Base-by-base conservation (phyloP, 2,797 vertebrate genomes). In the Crypturellus tataupa region DNA sequence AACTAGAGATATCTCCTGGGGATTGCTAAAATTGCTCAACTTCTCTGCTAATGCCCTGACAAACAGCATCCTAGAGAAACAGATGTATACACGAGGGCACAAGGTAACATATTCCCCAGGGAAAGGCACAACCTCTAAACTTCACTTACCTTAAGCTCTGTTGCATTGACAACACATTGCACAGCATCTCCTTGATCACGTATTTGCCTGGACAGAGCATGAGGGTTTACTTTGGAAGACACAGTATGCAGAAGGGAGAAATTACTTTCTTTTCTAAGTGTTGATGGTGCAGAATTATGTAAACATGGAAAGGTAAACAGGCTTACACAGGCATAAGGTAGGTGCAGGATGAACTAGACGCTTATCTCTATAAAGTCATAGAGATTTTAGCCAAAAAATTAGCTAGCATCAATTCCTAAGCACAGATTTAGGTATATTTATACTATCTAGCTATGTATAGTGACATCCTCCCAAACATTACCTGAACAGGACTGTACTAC, bases 101-200 rank as follows among this genome's bases (percentile, higher is more conserved):
- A 5, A 60, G 27, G 69, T 35, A 55, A 39, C 12, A n/a, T 29
- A 10, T 11, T 44, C 69, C 65, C 7, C 4, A 9, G 62, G 23
- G 63, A 72, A 44, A 27, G 42, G 44, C 72, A 10, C 6, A 0
- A 62, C 83, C n/a, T 72, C 70, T n/a, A 33, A 9, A 85, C 85
- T n/a, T 65, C 42, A 6, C 67, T 29, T 18, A 25, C 42, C 15
- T 37, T 62, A 20, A 17, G 51, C 78, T 29, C 3, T 8, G 5
- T 44, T 16, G 9, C 2, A 3, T 21, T 4, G 8, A 42, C 4
- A 3, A 42, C 39, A 35, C 9, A 9, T 1, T 0, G 25, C 16
- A 25, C 37, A 39, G 58, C 46, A 42, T 35, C 71, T 51, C 56
- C 49, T 12, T 8, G 21, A 3, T 6, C 20, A 29, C 27, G 53